A percentile compares a stretch with the other conserved stretches of the same genome.
Evolutionary conservation across 2,113 vertebrate species (phyloP).

Genomic region (Leptobrachium ailaonicum): DNA sequence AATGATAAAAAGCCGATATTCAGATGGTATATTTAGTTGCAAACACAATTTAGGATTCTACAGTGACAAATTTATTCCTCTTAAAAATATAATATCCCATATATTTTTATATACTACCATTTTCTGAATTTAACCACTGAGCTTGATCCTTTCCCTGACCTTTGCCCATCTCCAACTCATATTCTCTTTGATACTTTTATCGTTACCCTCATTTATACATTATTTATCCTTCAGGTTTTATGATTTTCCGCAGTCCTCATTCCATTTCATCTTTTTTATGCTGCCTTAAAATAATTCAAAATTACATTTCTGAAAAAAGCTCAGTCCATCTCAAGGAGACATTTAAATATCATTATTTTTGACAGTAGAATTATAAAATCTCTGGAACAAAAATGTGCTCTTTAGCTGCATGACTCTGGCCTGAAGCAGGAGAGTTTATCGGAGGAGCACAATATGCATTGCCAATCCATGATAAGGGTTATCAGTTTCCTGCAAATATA

Average conservation of each 20-base stretch:
- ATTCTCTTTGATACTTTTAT: slow-evolving; percentile 2
- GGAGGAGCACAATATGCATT: slow-evolving; percentile 51
- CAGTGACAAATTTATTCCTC: neutral
- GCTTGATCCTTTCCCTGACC: neutral
- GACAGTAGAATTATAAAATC: slow-evolving; percentile 42
- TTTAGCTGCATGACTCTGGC: slow-evolving; percentile 55
- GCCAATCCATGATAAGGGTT: slow-evolving; percentile 60
- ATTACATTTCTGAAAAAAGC: slow-evolving; percentile 38
- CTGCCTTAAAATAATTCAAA: slow-evolving; percentile 40
- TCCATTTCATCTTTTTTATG: slow-evolving; percentile 17
- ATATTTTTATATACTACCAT: neutral
- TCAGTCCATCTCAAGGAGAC: slow-evolving; percentile 30
- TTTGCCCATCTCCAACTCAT: neutral
- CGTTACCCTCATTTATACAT: slow-evolving; percentile 5
- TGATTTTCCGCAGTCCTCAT: slow-evolving; percentile 4
- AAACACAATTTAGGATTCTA: neutral
- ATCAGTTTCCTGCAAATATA: slow-evolving; percentile 51
- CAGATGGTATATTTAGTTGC: too few relatives aligned
- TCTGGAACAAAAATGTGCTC: slow-evolving; percentile 46
- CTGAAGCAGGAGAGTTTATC: slow-evolving; percentile 57
- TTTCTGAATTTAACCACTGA: neutral
- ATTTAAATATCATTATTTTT: slow-evolving; percentile 50
- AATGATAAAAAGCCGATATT: too few relatives aligned
- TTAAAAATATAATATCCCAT: neutral
- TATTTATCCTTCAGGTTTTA: slow-evolving; percentile 23